phyloP scores from a whole-genome alignment of 2,797 vertebrate species.

The Orientallactaga sibirica region DNA sequence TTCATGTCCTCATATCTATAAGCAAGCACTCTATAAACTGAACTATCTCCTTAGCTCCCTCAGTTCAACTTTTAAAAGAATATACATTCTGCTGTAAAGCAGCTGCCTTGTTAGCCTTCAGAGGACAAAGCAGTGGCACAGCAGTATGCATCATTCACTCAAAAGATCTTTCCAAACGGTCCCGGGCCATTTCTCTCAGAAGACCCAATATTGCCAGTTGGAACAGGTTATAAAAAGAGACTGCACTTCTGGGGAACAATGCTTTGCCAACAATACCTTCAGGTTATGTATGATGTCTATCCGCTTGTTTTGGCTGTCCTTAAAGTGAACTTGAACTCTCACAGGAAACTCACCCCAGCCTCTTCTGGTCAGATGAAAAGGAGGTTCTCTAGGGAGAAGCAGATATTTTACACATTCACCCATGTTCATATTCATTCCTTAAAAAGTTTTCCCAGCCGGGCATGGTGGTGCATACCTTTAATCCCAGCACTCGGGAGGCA shows the following conservation, averaged over 20 bases:
- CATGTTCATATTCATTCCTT: background rate
- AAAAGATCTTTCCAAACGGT: background rate
- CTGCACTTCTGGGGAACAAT: background rate
- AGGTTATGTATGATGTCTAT: constrained; percentile 99
- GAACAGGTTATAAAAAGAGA: background rate
- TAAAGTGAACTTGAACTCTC: constrained; percentile 99
- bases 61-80: constrained; percentile 27
- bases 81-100: background rate
- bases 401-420: constrained; percentile 54
- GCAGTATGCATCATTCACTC: background rate
- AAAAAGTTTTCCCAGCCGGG: background rate
- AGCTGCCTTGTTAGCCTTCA: background rate
- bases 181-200: background rate
- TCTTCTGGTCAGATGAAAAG: constrained; percentile 97
- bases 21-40: too few relatives aligned
- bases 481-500: too few relatives aligned
- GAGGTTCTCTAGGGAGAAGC: constrained; percentile 93
- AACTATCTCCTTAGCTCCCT: background rate
- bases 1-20: too few relatives aligned
- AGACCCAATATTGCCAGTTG: background rate
- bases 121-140: background rate
- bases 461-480: too few relatives aligned
- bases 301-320: constrained; percentile 98
- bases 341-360: constrained; percentile 99
- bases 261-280: constrained; percentile 92